Evolutionary conservation across 2,113 vertebrate species (phyloP).

Genomic region (Marmota monax): DNA sequence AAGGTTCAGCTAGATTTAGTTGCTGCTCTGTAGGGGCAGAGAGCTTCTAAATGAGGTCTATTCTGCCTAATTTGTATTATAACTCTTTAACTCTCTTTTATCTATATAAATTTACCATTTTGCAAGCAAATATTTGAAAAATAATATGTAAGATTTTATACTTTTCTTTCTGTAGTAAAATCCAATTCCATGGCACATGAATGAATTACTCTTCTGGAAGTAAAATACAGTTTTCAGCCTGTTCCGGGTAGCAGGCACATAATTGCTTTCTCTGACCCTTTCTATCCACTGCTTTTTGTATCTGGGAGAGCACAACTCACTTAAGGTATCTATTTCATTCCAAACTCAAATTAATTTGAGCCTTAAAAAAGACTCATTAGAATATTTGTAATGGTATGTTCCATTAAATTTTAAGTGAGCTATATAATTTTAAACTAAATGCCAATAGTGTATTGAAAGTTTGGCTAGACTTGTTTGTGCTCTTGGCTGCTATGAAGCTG

Average conservation of each 20-base stretch:
- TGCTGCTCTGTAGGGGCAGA: neutral
- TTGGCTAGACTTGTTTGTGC: neutral
- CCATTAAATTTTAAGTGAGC: conserved; percentile 60
- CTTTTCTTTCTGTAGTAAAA: conserved; percentile 49
- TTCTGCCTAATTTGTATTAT: neutral
- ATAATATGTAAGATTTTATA: conserved; percentile 17
- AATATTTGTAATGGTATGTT: conserved; percentile 38
- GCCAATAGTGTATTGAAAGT: neutral
- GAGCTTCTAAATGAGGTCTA: conserved; percentile 6
- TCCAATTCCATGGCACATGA: conserved; percentile 8
- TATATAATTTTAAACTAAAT: neutral
- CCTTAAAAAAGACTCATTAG: conserved; percentile 14
- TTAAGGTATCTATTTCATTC: conserved; percentile 47
- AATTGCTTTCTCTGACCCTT: conserved; percentile 41
- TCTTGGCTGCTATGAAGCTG: neutral
- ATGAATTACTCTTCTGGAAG: conserved; percentile 6
- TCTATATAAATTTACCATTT: neutral
- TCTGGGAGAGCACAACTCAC: neutral
- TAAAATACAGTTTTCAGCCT: neutral
- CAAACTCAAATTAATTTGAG: conserved; percentile 33
- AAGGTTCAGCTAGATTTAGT: neutral
- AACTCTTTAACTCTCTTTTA: conserved; percentile 19
- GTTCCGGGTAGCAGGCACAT: neutral
- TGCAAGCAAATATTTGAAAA: conserved; percentile 15
- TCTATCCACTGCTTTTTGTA: neutral